Evolutionary conservation across 2,113 vertebrate species (phyloP).

Genomic region (Hassar affinis): DNA sequence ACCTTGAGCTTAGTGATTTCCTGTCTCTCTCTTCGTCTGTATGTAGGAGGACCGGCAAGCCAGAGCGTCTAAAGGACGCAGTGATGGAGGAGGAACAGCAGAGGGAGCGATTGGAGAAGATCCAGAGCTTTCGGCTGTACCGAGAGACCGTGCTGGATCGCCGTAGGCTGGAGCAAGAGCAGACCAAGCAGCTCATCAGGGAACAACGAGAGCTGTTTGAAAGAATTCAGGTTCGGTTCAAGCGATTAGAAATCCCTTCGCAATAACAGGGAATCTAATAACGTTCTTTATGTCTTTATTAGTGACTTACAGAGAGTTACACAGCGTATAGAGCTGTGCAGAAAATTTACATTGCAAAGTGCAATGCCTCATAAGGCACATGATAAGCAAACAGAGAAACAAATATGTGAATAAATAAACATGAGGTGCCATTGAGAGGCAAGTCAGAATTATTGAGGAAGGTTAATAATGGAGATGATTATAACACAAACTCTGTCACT

Average conservation of each 20-base stretch:
- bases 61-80: slow-evolving; percentile 67
- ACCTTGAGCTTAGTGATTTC: not conserved
- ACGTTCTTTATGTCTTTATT: no score
- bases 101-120: slow-evolving; percentile 70
- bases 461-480: no score
- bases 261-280: not conserved
- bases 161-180: slow-evolving; percentile 65
- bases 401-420: no score
- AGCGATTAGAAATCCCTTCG: no score
- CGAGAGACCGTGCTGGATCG: slow-evolving; percentile 68
- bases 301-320: not conserved
- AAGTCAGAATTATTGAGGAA: no score
- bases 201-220: slow-evolving; percentile 73
- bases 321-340: not conserved
- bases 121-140: slow-evolving; percentile 76
- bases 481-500: no score
- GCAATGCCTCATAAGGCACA: not conserved
- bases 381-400: not conserved
- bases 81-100: slow-evolving; percentile 68
- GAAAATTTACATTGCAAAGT: no score
- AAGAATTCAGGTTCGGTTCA: slow-evolving; percentile 73
- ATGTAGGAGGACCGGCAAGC: slow-evolving; percentile 66
- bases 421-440: no score
- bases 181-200: slow-evolving; percentile 62
- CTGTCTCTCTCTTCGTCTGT: not conserved